These are phyloP conservation scores for Daubentonia madagascariensis DNA, from an alignment of 2,113 vertebrate genomes.

Conservation along the genomic window DNA sequence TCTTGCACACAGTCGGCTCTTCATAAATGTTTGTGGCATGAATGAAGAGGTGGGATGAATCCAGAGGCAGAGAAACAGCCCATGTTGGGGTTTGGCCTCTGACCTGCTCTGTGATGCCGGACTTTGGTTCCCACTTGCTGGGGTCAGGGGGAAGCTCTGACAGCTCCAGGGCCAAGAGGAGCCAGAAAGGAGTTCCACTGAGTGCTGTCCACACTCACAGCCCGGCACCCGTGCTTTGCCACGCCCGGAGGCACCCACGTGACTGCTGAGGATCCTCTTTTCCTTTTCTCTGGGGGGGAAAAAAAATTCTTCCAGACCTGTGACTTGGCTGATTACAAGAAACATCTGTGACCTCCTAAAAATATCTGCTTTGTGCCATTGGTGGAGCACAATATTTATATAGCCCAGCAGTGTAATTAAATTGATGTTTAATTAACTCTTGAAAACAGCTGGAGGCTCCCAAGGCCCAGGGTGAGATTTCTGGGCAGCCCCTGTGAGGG, in stretches of 20 bases:
- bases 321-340: conserved; percentile 62
- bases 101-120: neutral
- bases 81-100: neutral
- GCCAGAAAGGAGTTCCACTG: neutral
- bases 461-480: conserved; percentile 42
- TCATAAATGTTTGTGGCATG: neutral
- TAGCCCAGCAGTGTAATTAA: conserved; percentile 63
- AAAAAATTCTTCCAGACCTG: conserved; percentile 26
- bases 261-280: neutral
- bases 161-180: neutral
- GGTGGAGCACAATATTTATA: conserved; percentile 73
- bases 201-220: neutral
- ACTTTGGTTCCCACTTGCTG: neutral
- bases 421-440: conserved; percentile 68
- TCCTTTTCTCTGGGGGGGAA: neutral
- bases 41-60: neutral
- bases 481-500: neutral
- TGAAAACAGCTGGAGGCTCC: conserved; percentile 66
- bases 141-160: neutral
- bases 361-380: conserved; percentile 71
- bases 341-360: conserved; percentile 73
- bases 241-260: rapidly evolving
- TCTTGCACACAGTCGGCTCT: neutral
- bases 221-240: no score
- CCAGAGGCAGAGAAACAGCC: neutral